Evolutionary conservation across 2,888 invertebrate genomes (phyloP).

Genomic region (Crocallis elinguaria): DNA sequence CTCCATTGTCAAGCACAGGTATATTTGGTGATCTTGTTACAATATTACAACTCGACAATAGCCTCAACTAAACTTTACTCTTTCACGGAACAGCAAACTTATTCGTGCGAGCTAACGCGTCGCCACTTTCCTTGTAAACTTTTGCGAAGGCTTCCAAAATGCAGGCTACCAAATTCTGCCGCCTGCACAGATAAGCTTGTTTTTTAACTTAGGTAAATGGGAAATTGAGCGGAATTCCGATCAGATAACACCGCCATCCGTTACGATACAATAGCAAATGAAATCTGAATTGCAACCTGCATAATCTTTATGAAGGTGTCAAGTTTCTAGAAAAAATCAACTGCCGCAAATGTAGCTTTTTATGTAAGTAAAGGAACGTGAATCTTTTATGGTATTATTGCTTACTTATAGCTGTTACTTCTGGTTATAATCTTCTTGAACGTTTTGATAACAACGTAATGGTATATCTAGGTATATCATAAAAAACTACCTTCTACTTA

Average conservation of each 20-base stretch:
- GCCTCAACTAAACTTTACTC: conserved; percentile 65
- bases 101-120: conserved; percentile 30
- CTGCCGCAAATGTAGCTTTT: conserved; percentile 32
- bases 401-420: not conserved
- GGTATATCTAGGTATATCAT: no score
- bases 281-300: conserved; percentile 58
- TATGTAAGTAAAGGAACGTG: conserved; percentile 26
- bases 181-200: conserved; percentile 1
- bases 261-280: conserved; percentile 61
- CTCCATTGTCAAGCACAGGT: conserved; percentile 71
- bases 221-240: conserved; percentile 75
- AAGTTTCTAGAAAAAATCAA: conserved; percentile 54
- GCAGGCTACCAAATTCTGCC: not conserved
- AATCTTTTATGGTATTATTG: conserved; percentile 23
- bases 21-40: conserved; percentile 76
- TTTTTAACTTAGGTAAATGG: conserved; percentile 17
- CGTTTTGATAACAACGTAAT: no score
- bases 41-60: conserved; percentile 73
- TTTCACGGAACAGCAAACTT: conserved; percentile 44
- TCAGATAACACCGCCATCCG: conserved; percentile 79
- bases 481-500: no score
- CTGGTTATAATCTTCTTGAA: no score
- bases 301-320: conserved; percentile 59
- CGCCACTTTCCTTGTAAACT: not conserved
- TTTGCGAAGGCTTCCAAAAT: not conserved